Base-by-base conservation (phyloP, 2,888 invertebrate genomes). In the Cantharis rufa region DNA sequence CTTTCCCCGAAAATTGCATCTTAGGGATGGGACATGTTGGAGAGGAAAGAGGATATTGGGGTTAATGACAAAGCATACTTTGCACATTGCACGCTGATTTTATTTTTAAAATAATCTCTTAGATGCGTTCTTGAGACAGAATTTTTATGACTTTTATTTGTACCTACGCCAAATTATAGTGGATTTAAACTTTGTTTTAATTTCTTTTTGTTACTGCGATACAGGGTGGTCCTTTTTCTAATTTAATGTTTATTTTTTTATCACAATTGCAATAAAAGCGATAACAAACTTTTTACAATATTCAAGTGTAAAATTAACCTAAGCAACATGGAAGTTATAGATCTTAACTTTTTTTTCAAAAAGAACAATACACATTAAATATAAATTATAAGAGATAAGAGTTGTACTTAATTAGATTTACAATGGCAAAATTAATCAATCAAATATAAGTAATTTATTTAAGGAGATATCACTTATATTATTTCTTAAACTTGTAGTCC, bases 61-160 rank as follows among this genome's bases (percentile, higher is more conserved):
- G 80, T 81, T 81, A 81, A 81, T 78, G 81, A 80, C 80, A 80
- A 79, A 77, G 74, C 78, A 75, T 78, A 72, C 70, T 75, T 63
- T 70, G 72, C 75, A 72, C 75, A 75, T 72, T 78, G 78, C 78
- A 73, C 78, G 71, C 78, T 69, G 69, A 79, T 77, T 80, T 80
- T 81, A 80, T 81, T 80, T 81, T 81, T 78, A 80, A 81, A 80
- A 72, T 79, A 48, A 71, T 75, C 64, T 77, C 63, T 74, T 73
- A 69, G 48, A 69, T 71, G 62, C 27, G 76, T 21, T 21, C 63
- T 69, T 28, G 13, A 24, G 70, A 48, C 15, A 48, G 15, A 16
- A 64, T 28, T 71, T 32, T 63, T 32, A 28, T 18, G 15, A 63
- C 28, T 62, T 71, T 63, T n/a, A 63, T 71, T 71, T 28, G 32